Percentiles rank a stretch among this genome's conserved stretches.
phyloP scores from a whole-genome alignment of 2,888 invertebrate species.

The Acleris sparsana region DNA sequence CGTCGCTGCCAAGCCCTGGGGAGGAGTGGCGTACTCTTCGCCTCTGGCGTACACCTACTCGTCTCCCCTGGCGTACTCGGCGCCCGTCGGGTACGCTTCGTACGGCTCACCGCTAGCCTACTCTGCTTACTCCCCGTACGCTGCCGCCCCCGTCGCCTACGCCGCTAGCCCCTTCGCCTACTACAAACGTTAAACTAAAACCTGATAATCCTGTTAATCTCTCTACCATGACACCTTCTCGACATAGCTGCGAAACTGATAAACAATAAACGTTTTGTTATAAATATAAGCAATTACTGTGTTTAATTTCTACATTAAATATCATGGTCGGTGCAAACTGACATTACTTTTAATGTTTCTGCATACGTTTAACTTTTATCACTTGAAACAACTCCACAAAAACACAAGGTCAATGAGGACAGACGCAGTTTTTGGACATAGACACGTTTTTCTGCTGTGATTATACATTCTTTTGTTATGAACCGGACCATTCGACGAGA shows the following conservation, averaged over 20 bases:
- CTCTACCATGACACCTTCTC: neutral
- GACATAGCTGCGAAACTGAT: neutral
- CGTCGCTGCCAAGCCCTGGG: conserved; percentile 39
- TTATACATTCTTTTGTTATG: conserved; percentile 78
- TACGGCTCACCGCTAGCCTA: neutral
- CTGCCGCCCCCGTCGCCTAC: conserved; percentile 36
- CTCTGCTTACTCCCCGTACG: conserved; percentile 35
- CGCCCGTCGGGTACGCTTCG: conserved; percentile 36
- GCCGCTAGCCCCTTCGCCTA: conserved; percentile 33
- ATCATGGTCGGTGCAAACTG: conserved; percentile 10
- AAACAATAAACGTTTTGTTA: conserved; percentile 24
- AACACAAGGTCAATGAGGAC: conserved; percentile 45
- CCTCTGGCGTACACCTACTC: conserved; percentile 37
- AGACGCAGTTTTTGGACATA: conserved; percentile 39
- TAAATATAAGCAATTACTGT: conserved; percentile 16
- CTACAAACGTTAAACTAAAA: conserved; percentile 30
- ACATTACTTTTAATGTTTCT: conserved; percentile 37
- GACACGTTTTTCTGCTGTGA: conserved; percentile 44
- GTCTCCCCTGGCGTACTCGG: conserved; percentile 34
- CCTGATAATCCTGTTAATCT: neutral
- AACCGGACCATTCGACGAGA: conserved; percentile 58
- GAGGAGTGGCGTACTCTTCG: conserved; percentile 22
- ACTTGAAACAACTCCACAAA: conserved; percentile 35
- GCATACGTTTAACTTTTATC: conserved; percentile 41
- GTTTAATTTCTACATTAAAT: conserved; percentile 28